phyloP scores from a whole-genome alignment of 64 coral and sea anemone genomes.

The Orbicella faveolata region DNA sequence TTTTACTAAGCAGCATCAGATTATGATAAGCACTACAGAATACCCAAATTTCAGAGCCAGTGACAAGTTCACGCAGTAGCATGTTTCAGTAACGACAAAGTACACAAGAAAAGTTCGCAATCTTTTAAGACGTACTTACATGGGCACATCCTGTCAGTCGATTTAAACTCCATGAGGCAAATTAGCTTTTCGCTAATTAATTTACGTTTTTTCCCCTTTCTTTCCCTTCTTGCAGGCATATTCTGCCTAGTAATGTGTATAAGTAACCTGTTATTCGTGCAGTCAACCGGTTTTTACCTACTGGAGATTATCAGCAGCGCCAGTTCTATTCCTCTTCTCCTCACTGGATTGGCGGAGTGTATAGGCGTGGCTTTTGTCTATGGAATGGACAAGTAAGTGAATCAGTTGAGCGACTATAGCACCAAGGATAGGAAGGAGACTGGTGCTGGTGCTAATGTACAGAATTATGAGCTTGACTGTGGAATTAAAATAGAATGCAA shows the following conservation, averaged over 20 bases:
- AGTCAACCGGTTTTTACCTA: constrained; percentile 77
- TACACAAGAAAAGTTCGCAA: no score
- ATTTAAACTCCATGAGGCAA: neutral
- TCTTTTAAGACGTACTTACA: no score
- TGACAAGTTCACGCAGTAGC: no score
- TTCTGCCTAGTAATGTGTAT: constrained; percentile 69
- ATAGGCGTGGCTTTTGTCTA: constrained; percentile 78
- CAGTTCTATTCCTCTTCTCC: constrained; percentile 62
- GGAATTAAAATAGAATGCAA: no score
- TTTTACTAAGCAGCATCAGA: no score
- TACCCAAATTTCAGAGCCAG: no score
- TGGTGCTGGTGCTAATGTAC: no score
- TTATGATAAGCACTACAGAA: no score
- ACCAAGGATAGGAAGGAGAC: no score
- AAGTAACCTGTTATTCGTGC: constrained; percentile 70
- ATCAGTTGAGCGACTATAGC: no score
- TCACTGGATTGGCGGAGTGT: constrained; percentile 76
- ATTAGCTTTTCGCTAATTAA: neutral
- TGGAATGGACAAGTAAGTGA: constrained; percentile 70
- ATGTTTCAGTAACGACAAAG: no score
- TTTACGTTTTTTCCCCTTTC: neutral
- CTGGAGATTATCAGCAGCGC: constrained; percentile 59
- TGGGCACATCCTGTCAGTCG: neutral
- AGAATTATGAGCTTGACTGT: no score
- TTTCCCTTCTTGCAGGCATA: constrained; percentile 33